phyloP scores from a whole-genome alignment of 2,888 invertebrate species.

The Drosophila infuscata region DNA sequence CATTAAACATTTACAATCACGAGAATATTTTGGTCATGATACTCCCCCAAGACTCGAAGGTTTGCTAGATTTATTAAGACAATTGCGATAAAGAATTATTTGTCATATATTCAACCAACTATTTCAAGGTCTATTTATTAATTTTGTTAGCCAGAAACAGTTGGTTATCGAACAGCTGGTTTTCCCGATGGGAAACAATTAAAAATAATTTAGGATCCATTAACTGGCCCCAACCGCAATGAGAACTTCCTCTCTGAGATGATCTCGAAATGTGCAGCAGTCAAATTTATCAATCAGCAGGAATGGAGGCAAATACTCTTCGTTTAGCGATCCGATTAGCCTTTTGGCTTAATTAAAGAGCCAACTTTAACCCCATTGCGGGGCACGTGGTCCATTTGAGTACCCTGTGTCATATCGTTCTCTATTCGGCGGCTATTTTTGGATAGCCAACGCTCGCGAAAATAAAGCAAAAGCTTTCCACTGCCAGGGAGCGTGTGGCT shows the following conservation, averaged over 20 bases:
- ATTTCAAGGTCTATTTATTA: conserved; percentile 12
- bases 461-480: conserved; percentile 33
- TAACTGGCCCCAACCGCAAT: conserved; percentile 23
- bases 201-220: conserved; percentile 58
- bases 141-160: conserved; percentile 36
- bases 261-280: conserved; percentile 27
- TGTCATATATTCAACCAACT: neutral
- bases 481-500: conserved; percentile 33
- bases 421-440: conserved; percentile 56
- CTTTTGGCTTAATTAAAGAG: conserved; percentile 39
- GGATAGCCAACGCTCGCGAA: conserved; percentile 48
- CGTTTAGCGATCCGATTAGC: conserved; percentile 48
- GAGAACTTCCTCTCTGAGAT: conserved; percentile 3
- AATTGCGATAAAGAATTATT: neutral
- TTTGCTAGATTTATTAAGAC: neutral
- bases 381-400: conserved; percentile 19
- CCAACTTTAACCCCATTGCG: conserved; percentile 60
- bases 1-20: no score
- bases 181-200: conserved; percentile 43
- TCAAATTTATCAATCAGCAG: conserved; percentile 48
- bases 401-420: conserved; percentile 23
- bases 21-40: neutral
- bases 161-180: conserved; percentile 53
- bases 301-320: conserved; percentile 34
- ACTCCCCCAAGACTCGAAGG: neutral